Evolutionary conservation across 2,113 vertebrate genomes (phyloP), one percentile per base, ranked within the genome.

Genomic region (Dendropsophus ebraccatus): DNA sequence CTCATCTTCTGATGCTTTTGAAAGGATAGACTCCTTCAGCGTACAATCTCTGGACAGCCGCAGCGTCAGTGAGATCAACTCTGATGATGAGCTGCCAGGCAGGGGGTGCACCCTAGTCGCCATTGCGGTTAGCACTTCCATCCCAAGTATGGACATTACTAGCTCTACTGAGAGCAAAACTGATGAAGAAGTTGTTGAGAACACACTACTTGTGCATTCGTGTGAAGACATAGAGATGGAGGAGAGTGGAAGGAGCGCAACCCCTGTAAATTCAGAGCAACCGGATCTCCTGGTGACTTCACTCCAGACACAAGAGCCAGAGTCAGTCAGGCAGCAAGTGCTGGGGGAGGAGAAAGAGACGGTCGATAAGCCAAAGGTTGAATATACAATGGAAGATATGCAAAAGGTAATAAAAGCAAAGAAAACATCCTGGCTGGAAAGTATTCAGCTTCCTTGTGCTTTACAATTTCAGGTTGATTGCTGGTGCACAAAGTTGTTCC

Each of bases 1-100:
- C 14, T 91, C 96, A 77, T 99, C 98, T 10, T 98, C 97, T 0
- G 98, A 99, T 65, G 98, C 98, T 5, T 99, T 99, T 70, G 98
- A 99, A 91, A 97, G 98, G 85, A 99, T 99, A 13, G 98, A 99
- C 92, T 98, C 98, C 0, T 99, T 98, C 87, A 99, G 98, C 1
- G 91, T 99, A 76, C 98, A 99, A 92, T 99, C 98, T 2, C 91
- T 99, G 88, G 98, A 99, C 9, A 99, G 98, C 87, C 96, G 96
- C 67, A 99, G 98, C 6, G 97, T 99, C 45, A 99, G 98, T 0
- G 98, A 99, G 91, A 97, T 99, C 47, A 99, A 99, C 90, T 99
- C 98, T 0, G 98, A 99, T 37, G 98, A 99, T 28, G 98, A 99
- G 30, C 91, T 96, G 35, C 94, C 98, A 0, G 96, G 96, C 65